Evolutionary conservation across 2,888 invertebrate species (phyloP), one percentile per base, ranked within the genome.

Genomic region (Melolontha melolontha): DNA sequence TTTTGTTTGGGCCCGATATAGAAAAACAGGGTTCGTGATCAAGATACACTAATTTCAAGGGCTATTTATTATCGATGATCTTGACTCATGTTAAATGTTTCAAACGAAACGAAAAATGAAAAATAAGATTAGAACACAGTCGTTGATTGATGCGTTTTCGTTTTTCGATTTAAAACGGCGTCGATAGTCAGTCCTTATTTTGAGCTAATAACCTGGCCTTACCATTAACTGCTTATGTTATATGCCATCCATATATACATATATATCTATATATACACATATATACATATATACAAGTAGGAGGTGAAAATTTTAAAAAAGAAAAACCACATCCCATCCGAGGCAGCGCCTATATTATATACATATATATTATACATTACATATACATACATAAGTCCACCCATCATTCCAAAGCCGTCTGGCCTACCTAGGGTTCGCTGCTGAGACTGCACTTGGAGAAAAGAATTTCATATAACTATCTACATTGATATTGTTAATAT

Each of bases 191-290:
- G 47, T 66, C 64, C 62, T 69, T 44, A 65, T 65, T 74, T 73
- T 70, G 69, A 73, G 72, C 74, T 66, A 69, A 41, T 62, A 57
- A 76, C 73, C 75, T 75, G 75, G 74, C 74, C 75, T 73, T 74
- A 72, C 72, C 75, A 77, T 73, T 79, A 79, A 80, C 73, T 80
- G 80, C 81, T 81, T 81, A 81, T 81, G 79, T 82, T 83, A 78
- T 79, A 82, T 81, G 83, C 82, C 80, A 82, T 83, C 83, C 83
- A 82, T 78, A 65, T 72, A 71, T 70, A 68, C 65, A 57, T 70
- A 70, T 64, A 71, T 70, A 68, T 67, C 52, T 71, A 68, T 64
- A 66, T 68, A 64, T 57, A 68, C 40, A 52, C 66, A 68, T 70
- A 70, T 59, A 59, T n/a, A n/a, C n/a, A n/a, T n/a, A 42, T 64